These are phyloP conservation scores for Nasonia oneida DNA, from an alignment of 2,888 invertebrate genomes.

Conservation along the genomic window DNA sequence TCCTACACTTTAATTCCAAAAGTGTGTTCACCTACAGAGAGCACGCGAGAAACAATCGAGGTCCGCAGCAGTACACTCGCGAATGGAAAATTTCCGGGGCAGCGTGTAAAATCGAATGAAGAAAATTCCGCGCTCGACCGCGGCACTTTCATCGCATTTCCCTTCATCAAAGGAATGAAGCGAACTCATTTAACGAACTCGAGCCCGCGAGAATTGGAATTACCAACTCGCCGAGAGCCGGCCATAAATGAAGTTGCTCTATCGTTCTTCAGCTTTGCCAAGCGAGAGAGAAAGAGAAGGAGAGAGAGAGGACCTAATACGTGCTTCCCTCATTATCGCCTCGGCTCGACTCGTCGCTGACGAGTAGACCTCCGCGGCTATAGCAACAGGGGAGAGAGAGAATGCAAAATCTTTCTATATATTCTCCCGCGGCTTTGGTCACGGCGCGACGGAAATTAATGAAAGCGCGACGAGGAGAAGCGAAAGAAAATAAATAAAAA, in stretches of 20 bases:
- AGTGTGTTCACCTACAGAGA: too few species aligned
- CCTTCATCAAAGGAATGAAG: constrained; percentile 61
- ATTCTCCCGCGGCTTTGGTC: too few species aligned
- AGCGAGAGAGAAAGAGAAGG: too few species aligned
- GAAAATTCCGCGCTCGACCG: background rate
- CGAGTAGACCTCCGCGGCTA: background rate
- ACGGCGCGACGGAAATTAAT: background rate
- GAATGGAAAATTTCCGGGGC: too few species aligned
- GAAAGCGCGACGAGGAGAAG: background rate
- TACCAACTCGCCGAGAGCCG: constrained; percentile 35
- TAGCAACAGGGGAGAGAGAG: background rate
- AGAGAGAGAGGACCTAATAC: constrained; percentile 23
- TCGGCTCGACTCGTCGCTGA: background rate
- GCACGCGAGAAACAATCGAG: too few species aligned
- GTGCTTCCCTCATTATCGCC: constrained; percentile 50
- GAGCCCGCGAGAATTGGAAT: constrained; percentile 43
- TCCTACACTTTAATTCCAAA: too few species aligned
- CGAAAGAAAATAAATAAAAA: too few species aligned
- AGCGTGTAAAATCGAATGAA: background rate
- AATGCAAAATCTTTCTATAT: background rate
- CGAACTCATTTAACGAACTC: constrained; percentile 71
- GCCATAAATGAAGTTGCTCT: constrained; percentile 55
- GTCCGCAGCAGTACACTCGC: too few species aligned
- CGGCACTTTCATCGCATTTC: constrained; percentile 18
- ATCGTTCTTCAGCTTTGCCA: constrained; percentile 39